Evolutionary conservation across 2,797 vertebrate genomes (phyloP), one percentile per base, ranked within the genome.

Genomic region (Diplodus sargus): DNA sequence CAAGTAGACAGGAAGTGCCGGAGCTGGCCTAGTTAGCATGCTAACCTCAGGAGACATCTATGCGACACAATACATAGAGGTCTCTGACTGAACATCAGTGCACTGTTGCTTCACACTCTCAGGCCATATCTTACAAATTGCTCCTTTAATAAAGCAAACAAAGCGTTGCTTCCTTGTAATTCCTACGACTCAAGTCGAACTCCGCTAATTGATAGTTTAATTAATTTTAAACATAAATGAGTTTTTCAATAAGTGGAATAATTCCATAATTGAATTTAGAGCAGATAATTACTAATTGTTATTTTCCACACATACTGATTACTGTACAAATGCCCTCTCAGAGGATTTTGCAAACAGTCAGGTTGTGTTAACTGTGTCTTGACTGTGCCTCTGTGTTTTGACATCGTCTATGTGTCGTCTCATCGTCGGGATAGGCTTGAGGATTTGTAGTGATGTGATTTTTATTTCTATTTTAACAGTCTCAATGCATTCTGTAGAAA

Each of bases 381-480:
- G 28, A 28, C 28, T 28, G 28, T 4, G 28, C 45, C 25, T 52
- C 54, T 14, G 58, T 59, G 15, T 74, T 72, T 61, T 66, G 57
- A 81, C 42, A 48, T n/a, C 5, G n/a, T 34, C 34, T 34, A 34
- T 17, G 43, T 57, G n/a, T n/a, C n/a, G n/a, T n/a, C n/a, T n/a
- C n/a, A n/a, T n/a, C n/a, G n/a, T n/a, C n/a, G 57, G 53, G 25
- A 78, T 56, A 58, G 54, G 43, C 8, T 12, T 28, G 25, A 64
- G 48, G 62, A 81, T 76, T 78, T 79, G 48, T 30, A 42, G 58
- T 17, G 56, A 74, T 71, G 20, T 43, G 42, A 59, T n/a, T 72
- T 56, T 9, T 20, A 4, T 15, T 25, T 18, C 16, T 51, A 18
- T 43, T 14, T 39, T 11, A 4, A 57, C 45, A 60, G 54, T 54